Evolutionary conservation across 2,888 invertebrate species (phyloP).

Genomic region (Julus scanicus): DNA sequence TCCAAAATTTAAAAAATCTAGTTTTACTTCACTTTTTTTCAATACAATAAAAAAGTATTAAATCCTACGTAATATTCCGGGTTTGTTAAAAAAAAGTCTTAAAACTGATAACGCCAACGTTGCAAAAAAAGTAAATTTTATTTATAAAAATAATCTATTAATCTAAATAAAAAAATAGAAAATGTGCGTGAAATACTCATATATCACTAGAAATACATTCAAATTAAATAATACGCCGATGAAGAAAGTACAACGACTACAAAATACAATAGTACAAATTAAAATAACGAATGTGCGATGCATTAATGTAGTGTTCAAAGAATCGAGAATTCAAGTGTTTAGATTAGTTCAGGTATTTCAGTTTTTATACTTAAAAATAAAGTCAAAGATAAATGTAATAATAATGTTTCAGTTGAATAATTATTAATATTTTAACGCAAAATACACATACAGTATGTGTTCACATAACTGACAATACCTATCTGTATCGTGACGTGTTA

Average conservation of each 20-base stretch:
- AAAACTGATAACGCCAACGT: not conserved
- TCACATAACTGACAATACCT: too few species aligned
- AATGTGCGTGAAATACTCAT: not conserved
- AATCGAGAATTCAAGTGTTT: not conserved
- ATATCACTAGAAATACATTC: not conserved
- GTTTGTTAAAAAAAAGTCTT: not conserved
- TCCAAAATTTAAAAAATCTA: too few species aligned
- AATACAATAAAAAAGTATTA: not conserved
- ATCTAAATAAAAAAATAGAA: not conserved
- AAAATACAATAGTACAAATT: not conserved
- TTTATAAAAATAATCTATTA: not conserved
- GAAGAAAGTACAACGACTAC: not conserved
- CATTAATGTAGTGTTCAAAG: not conserved
- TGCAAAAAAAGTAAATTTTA: not conserved
- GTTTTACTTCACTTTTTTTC: not conserved
- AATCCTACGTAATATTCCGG: not conserved
- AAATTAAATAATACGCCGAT: conserved; percentile 28
- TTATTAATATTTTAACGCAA: too few species aligned
- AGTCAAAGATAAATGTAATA: too few species aligned
- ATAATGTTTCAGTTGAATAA: too few species aligned
- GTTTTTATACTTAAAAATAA: too few species aligned
- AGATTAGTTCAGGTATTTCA: too few species aligned
- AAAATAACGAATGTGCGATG: conserved; percentile 3
- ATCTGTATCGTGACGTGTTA: too few species aligned
- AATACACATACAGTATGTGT: too few species aligned